Evolutionary conservation across 2,888 invertebrate species (phyloP).

Genomic region (Alsophila aescularia): DNA sequence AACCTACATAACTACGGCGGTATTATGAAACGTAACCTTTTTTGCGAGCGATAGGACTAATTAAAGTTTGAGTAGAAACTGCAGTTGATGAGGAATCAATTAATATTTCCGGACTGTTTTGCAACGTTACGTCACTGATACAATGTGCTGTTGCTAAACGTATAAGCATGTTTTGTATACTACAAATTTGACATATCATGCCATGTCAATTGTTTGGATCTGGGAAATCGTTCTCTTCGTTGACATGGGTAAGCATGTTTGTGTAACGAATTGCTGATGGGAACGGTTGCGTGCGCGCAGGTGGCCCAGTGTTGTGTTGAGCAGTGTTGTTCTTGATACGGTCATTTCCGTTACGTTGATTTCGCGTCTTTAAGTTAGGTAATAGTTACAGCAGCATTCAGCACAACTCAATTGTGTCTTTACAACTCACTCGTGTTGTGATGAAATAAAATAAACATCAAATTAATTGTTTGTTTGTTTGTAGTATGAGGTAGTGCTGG

Average conservation of each 20-base stretch:
- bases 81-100: conserved; percentile 29
- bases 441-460: too few species aligned
- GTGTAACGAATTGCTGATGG: conserved; percentile 40
- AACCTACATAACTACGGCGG: conserved; percentile 23
- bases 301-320: conserved; percentile 22
- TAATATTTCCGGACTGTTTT: conserved; percentile 32
- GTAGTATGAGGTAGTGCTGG: too few species aligned
- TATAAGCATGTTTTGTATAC: conserved; percentile 10
- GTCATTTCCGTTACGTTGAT: conserved; percentile 1
- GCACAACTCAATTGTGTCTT: background rate
- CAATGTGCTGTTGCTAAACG: conserved; percentile 14
- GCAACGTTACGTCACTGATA: conserved; percentile 26
- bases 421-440: too few species aligned
- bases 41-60: conserved; percentile 35
- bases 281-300: conserved; percentile 25
- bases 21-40: conserved; percentile 33
- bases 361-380: background rate
- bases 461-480: too few species aligned
- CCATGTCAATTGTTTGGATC: conserved; percentile 10
- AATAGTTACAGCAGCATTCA: background rate
- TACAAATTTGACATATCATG: conserved; percentile 29
- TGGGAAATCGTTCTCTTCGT: conserved; percentile 21
- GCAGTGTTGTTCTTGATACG: background rate
- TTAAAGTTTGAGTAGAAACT: conserved; percentile 35
- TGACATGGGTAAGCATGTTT: conserved; percentile 23